Evolutionary conservation across 1,140 invertebrate species (phyloP).

Genomic region (Muscidifurax raptorellus): DNA sequence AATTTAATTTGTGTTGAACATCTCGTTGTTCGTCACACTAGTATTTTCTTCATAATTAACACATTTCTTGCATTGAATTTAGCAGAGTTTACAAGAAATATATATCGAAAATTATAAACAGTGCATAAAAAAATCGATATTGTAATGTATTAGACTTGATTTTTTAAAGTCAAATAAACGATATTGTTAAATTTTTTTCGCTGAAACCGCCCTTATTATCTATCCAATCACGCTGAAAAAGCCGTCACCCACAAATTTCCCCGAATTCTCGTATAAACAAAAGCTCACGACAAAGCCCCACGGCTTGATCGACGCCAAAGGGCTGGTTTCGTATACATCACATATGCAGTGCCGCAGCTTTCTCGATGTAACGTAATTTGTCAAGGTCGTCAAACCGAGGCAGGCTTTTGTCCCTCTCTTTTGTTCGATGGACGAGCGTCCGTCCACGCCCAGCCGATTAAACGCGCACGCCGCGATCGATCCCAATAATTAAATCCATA

Average conservation of each 20-base stretch:
- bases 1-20: no score
- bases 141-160: no score
- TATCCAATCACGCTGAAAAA: background rate
- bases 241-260: background rate
- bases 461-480: constrained; percentile 64
- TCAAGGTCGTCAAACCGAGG: constrained; percentile 38
- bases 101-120: no score
- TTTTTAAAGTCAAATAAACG: no score
- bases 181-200: no score
- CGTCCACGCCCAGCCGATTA: constrained; percentile 69
- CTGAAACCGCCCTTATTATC: no score
- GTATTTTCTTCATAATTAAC: no score
- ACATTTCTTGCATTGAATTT: no score
- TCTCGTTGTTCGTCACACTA: no score
- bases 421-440: constrained; percentile 58
- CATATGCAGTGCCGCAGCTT: background rate
- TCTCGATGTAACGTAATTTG: constrained; percentile 36
- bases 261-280: background rate
- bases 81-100: no score
- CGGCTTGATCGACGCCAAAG: background rate
- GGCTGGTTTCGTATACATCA: background rate
- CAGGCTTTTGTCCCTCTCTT: constrained; percentile 53
- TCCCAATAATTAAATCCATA: constrained; percentile 71
- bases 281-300: background rate
- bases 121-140: no score